phyloP scores from a whole-genome alignment of 2,797 vertebrate species.

The Notoglanidium macrostoma region DNA sequence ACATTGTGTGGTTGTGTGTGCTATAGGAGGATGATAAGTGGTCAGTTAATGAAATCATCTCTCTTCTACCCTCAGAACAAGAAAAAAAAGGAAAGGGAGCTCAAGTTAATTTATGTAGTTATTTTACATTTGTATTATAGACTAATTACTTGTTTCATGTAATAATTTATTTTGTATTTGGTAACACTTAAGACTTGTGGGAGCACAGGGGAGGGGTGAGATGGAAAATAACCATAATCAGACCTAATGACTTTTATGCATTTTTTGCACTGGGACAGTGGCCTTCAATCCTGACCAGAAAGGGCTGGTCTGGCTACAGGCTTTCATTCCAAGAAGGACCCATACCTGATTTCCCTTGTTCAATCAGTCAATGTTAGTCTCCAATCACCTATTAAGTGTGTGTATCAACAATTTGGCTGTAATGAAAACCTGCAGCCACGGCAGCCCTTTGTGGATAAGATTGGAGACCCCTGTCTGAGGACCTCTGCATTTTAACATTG shows the following conservation, averaged over 20 bases:
- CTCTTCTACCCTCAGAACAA: neutral
- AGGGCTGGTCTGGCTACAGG: neutral
- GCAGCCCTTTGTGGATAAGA: neutral
- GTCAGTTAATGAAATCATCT: neutral
- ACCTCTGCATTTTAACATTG: neutral
- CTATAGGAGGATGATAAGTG: neutral
- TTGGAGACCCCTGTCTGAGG: neutral
- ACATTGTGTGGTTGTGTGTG: neutral
- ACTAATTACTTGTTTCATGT: neutral
- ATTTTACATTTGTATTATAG: neutral
- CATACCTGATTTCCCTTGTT: conserved; percentile 6
- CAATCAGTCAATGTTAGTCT: conserved; percentile 16
- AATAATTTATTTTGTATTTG: neutral
- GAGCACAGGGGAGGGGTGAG: neutral
- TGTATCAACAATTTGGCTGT: too few species aligned
- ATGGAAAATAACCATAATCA: neutral
- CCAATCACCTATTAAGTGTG: neutral
- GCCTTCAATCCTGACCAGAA: neutral
- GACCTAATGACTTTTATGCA: neutral
- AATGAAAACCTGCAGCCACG: neutral
- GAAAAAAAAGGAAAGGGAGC: neutral
- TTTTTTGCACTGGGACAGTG: neutral
- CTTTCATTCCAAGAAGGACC: conserved; percentile 1
- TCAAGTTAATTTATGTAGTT: neutral
- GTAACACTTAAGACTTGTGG: neutral